Evolutionary conservation across 2,113 vertebrate species (phyloP), one percentile per base, ranked within the genome.

Genomic region (Aegotheles bennettii): DNA sequence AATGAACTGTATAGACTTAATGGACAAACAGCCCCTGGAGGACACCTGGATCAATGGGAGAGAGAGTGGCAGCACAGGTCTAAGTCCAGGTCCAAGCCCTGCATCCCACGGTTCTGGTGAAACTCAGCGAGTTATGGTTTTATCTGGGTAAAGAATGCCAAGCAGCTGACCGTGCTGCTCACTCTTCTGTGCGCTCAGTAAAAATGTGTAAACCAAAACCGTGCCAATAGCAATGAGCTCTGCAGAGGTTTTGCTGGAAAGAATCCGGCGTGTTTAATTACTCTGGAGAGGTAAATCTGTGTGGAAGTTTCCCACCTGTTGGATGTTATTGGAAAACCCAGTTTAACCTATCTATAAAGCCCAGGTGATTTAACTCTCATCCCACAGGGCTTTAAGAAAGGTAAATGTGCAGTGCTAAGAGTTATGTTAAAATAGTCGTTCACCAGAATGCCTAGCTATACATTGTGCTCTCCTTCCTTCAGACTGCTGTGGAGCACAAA

Each of bases 1-100:
- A 21, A 16, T 0, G 2, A 64, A 50, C 26, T 3, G 0, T 0
- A 40, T 13, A 29, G 42, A 16, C 38, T 45, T 35, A 20, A 9
- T n/a, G 60, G 29, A 31, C 19, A 82, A 70, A 61, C 0, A 26
- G 24, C 9, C 4, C 38, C 16, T 45, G 25, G 20, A 63, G 15
- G 8, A 8, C 21, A 0, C 7, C 15, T 67, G 48, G 31, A 13
- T 64, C 38, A 7, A 47, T 35, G 36, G 36, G 61, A 76, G 69
- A 61, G 28, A 29, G 15, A 8, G 7, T 3, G 38, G 38, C 29
- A 43, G 38, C 50, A 24, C 29, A 25, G 54, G 12, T 40, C 2
- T 9, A 59, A 65, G 9, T 10, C 25, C 40, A 75, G 33, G 21
- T 38, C 38, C 36, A 59, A 91, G 56, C 38, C 25, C 45, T 28